Percentiles rank a stretch among this genome's conserved stretches.
Evolutionary conservation across 2,888 invertebrate species (phyloP).

Genomic region (Empis stercorea): DNA sequence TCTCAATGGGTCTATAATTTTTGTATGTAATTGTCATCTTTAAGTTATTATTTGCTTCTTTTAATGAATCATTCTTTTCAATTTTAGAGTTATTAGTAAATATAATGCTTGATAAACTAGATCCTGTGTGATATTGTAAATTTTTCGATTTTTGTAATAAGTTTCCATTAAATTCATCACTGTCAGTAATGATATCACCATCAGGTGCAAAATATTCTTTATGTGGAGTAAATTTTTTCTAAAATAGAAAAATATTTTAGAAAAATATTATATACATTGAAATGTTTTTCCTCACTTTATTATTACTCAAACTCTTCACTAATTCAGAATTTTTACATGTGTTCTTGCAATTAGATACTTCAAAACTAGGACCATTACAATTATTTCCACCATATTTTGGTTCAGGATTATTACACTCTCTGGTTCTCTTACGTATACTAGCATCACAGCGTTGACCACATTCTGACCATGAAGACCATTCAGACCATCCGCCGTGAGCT

Average conservation of each 20-base stretch:
- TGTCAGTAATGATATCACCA: not conserved
- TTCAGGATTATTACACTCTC: constrained; percentile 25
- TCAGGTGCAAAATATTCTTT: not conserved
- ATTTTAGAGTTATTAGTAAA: too few relatives aligned
- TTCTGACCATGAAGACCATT: constrained; percentile 29
- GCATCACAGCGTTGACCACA: constrained; percentile 31
- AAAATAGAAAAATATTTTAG: not conserved
- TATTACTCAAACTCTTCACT: not conserved
- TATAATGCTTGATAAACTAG: too few relatives aligned
- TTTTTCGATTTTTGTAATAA: too few relatives aligned
- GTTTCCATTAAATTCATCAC: not conserved
- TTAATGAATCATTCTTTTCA: too few relatives aligned
- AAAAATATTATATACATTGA: not conserved
- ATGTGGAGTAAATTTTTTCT: not conserved
- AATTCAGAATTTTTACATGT: constrained; percentile 5
- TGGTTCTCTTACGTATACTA: constrained; percentile 21
- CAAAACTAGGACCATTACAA: constrained; percentile 25
- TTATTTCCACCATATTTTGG: constrained; percentile 32
- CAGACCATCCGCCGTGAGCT: constrained; percentile 22
- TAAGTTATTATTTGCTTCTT: not conserved
- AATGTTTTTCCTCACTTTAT: not conserved
- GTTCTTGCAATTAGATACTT: constrained; percentile 12
- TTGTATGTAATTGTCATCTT: constrained; percentile 3
- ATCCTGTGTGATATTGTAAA: too few relatives aligned
- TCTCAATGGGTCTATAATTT: constrained; percentile 11